Percentiles rank a stretch among this genome's conserved stretches.
phyloP scores from a whole-genome alignment of 2,888 invertebrate genomes.

The Andrena fulva region DNA sequence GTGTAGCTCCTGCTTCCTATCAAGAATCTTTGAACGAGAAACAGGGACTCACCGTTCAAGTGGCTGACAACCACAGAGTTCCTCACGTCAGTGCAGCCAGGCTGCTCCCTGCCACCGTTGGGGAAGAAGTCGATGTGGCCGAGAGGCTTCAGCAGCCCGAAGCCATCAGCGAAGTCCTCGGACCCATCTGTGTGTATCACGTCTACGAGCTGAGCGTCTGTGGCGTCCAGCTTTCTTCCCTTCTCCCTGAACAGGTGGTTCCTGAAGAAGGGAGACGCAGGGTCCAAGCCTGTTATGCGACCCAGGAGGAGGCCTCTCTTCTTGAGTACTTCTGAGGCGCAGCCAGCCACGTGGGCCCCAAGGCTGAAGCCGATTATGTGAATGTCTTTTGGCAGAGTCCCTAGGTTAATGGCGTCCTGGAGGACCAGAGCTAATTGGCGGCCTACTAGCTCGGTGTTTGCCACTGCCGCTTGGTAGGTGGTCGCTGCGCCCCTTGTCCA shows the following conservation, averaged over 20 bases:
- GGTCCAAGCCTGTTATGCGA: constrained; percentile 88
- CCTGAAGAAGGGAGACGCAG: constrained; percentile 87
- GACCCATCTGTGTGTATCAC: constrained; percentile 89
- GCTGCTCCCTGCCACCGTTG: constrained; percentile 88
- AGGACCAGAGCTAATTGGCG: constrained; percentile 87
- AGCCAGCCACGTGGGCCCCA: constrained; percentile 88
- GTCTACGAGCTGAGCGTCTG: constrained; percentile 89
- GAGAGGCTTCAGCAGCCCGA: constrained; percentile 87
- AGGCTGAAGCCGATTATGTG: constrained; percentile 88
- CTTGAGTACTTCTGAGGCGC: constrained; percentile 86
- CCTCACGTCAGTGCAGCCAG: constrained; percentile 86
- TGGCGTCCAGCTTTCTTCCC: constrained; percentile 87
- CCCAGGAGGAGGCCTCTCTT: constrained; percentile 84
- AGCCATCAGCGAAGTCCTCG: constrained; percentile 87
- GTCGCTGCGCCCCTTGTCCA: constrained; percentile 87
- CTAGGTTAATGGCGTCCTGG: constrained; percentile 85
- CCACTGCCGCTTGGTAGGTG: constrained; percentile 86
- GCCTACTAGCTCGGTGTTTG: constrained; percentile 88
- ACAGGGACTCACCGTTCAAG: constrained; percentile 84
- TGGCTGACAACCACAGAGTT: constrained; percentile 87
- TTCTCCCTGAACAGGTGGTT: constrained; percentile 86
- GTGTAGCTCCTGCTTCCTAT: no score
- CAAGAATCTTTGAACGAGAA: not conserved
- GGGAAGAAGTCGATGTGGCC: constrained; percentile 88
- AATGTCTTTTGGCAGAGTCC: constrained; percentile 84